phyloP scores from a whole-genome alignment of 2,797 vertebrate species.

The Gymnopithys bicolor region DNA sequence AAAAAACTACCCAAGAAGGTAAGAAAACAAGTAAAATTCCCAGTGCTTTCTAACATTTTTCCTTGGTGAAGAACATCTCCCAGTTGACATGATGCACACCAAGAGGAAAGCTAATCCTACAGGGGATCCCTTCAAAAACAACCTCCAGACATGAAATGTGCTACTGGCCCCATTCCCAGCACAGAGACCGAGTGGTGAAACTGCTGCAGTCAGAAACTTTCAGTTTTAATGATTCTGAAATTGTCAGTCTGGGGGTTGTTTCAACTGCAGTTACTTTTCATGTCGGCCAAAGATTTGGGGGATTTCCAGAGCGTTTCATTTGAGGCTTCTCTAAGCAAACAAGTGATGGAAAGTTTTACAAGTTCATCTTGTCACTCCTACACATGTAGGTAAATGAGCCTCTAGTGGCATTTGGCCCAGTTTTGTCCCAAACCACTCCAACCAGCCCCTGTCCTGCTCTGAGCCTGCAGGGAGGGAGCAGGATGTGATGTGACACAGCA shows the following conservation, averaged over 20 bases:
- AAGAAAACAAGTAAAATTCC: neutral
- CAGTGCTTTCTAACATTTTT: neutral
- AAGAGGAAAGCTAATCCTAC: neutral
- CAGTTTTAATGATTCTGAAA: neutral
- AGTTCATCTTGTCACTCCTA: neutral
- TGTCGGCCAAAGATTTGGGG: neutral
- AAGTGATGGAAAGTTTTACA: neutral
- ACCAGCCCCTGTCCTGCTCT: neutral
- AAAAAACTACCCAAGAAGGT: neutral
- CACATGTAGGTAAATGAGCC: accelerated
- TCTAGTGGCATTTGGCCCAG: accelerated
- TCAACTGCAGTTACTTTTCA: neutral
- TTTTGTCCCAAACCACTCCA: neutral
- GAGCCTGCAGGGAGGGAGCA: neutral
- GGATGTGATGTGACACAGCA: neutral
- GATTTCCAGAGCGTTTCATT: neutral
- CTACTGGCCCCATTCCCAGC: neutral
- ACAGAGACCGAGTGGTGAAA: neutral
- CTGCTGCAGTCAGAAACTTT: neutral
- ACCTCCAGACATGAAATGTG: accelerated
- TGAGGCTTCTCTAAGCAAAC: neutral
- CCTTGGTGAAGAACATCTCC: neutral
- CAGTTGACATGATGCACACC: accelerated
- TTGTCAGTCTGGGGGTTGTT: neutral
- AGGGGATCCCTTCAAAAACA: neutral